phyloP scores from a whole-genome alignment of 2,113 vertebrate genomes.

The Corythornis vintsioides region DNA sequence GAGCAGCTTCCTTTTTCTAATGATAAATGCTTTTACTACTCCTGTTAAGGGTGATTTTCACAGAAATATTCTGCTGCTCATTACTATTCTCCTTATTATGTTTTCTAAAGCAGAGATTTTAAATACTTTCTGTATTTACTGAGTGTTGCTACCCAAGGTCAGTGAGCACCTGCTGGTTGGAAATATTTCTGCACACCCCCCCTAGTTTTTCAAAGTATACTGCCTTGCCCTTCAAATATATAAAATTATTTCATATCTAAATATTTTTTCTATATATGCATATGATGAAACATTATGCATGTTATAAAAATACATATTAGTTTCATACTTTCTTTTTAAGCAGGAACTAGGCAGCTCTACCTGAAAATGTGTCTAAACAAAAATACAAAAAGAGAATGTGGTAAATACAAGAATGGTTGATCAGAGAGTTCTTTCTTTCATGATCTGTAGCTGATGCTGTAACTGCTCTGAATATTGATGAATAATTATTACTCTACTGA shows the following conservation, averaged over 20 bases:
- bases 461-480: background rate
- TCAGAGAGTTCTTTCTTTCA: background rate
- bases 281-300: background rate
- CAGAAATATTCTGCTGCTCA: background rate
- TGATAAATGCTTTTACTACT: too few relatives aligned
- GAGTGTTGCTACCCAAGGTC: background rate
- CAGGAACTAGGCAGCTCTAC: background rate
- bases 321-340: background rate
- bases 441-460: background rate
- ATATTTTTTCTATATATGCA: background rate
- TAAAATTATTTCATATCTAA: background rate
- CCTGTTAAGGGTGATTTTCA: background rate
- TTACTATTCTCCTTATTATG: background rate
- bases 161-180: background rate
- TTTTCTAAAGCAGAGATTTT: background rate
- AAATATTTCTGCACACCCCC: accelerated
- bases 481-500: background rate
- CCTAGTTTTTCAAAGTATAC: background rate
- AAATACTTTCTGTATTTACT: background rate
- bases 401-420: background rate
- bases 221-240: background rate
- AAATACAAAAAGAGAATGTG: background rate
- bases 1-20: background rate
- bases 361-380: background rate
- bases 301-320: background rate